phyloP scores from a whole-genome alignment of 2,888 invertebrate species.

The Pristionchus japonicus region DNA sequence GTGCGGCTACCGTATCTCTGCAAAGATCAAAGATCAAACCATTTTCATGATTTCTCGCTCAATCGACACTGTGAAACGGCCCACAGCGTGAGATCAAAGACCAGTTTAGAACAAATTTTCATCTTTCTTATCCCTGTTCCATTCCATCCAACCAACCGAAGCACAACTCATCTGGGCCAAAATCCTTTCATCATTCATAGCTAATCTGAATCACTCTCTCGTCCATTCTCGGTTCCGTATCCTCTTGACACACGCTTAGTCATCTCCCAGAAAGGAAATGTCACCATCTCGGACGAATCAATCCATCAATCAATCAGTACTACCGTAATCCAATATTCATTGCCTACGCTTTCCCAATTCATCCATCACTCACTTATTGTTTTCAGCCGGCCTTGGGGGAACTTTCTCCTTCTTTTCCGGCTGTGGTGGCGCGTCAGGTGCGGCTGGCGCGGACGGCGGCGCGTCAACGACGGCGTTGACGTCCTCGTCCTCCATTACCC shows the following conservation, averaged over 20 bases:
- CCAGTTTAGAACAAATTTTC: too few relatives aligned
- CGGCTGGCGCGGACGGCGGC: neutral
- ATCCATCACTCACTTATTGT: slow-evolving; percentile 40
- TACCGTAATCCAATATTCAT: neutral
- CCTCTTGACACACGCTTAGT: neutral
- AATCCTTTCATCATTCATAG: neutral
- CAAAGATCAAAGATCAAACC: neutral
- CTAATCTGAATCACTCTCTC: neutral
- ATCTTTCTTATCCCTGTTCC: neutral
- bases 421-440: neutral
- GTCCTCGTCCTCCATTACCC: slow-evolving; percentile 39
- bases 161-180: too few relatives aligned
- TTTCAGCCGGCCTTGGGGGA: slow-evolving; percentile 30
- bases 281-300: neutral
- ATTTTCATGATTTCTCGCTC: too few relatives aligned
- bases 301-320: neutral
- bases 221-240: neutral
- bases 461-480: neutral
- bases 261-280: neutral
- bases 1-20: slow-evolving; percentile 30
- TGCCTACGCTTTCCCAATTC: neutral
- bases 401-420: neutral
- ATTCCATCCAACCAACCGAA: neutral
- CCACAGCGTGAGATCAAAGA: too few relatives aligned
- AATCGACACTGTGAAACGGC: too few relatives aligned